phyloP scores from a whole-genome alignment of 2,797 vertebrate species.

The Fistularia commersonii region DNA sequence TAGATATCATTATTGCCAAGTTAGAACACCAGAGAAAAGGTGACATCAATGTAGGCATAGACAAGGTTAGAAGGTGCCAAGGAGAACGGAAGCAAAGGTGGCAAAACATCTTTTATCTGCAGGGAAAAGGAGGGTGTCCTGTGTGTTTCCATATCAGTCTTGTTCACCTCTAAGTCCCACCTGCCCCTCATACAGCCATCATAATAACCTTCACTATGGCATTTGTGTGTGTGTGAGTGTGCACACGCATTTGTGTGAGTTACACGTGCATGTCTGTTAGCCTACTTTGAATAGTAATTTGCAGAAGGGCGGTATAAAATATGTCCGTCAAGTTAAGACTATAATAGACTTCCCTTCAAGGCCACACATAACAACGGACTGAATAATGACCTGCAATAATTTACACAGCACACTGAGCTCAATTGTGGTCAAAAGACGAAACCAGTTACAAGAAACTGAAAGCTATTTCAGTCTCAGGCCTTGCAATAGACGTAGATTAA shows the following conservation, averaged over 20 bases:
- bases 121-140: conserved; percentile 51
- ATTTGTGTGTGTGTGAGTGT: conserved; percentile 12
- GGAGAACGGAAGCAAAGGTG: conserved; percentile 21
- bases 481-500: conserved; percentile 15
- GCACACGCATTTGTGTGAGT: conserved; percentile 6
- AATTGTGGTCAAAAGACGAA: conserved; percentile 27
- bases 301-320: conserved; percentile 56
- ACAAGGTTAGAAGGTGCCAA: conserved; percentile 23
- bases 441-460: conserved; percentile 43
- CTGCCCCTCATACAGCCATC: conserved; percentile 61
- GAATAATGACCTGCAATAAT: conserved; percentile 62
- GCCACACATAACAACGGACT: conserved; percentile 54
- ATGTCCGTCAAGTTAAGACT: conserved; percentile 61
- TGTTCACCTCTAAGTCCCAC: conserved; percentile 60
- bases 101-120: conserved; percentile 51
- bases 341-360: conserved; percentile 61
- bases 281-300: conserved; percentile 62
- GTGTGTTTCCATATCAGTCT: conserved; percentile 55
- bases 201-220: conserved; percentile 64
- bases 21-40: conserved; percentile 15
- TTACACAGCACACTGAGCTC: conserved; percentile 39
- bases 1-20: conserved; percentile 24
- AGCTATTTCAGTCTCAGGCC: conserved; percentile 25
- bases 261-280: conserved; percentile 20
- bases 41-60: not conserved